Evolutionary conservation across 2,113 vertebrate genomes (phyloP).

Genomic region (Vireo altiloquus): DNA sequence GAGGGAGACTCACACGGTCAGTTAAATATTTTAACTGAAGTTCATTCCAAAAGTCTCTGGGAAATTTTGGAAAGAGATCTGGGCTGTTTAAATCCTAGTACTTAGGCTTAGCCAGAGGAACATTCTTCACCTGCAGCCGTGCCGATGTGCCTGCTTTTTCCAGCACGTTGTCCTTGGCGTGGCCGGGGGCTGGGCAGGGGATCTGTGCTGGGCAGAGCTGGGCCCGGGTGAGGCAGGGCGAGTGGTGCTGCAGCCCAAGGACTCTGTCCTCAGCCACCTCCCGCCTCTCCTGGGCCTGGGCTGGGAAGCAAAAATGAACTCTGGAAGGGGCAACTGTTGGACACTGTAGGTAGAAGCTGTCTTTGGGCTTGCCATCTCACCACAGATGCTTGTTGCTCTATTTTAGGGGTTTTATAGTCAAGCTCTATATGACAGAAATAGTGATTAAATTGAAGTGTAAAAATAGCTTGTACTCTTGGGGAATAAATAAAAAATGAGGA

Average conservation of each 20-base stretch:
- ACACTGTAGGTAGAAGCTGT: fast-evolving
- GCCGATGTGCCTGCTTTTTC: neutral
- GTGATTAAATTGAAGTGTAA: neutral
- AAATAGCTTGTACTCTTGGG: neutral
- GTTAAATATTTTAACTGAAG: neutral
- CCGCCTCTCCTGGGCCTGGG: neutral
- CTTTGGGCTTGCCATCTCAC: neutral
- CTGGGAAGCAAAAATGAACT: fast-evolving
- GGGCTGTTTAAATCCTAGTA: neutral
- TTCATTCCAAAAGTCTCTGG: neutral
- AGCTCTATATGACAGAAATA: neutral
- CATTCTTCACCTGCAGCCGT: neutral
- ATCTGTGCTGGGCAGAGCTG: neutral
- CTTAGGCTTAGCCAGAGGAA: neutral
- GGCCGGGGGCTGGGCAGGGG: neutral
- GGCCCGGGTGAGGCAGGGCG: neutral
- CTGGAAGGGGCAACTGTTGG: neutral
- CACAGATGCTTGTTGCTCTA: neutral
- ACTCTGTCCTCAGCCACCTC: fast-evolving
- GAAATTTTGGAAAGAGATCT: neutral
- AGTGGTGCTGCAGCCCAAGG: fast-evolving
- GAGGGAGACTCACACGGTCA: neutral
- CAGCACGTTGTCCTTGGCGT: neutral
- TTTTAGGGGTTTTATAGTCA: neutral
- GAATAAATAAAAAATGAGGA: neutral